Evolutionary conservation across 1,140 invertebrate genomes (phyloP), one percentile per base, ranked within the genome.

Genomic region (Melipona quadrifasciata): DNA sequence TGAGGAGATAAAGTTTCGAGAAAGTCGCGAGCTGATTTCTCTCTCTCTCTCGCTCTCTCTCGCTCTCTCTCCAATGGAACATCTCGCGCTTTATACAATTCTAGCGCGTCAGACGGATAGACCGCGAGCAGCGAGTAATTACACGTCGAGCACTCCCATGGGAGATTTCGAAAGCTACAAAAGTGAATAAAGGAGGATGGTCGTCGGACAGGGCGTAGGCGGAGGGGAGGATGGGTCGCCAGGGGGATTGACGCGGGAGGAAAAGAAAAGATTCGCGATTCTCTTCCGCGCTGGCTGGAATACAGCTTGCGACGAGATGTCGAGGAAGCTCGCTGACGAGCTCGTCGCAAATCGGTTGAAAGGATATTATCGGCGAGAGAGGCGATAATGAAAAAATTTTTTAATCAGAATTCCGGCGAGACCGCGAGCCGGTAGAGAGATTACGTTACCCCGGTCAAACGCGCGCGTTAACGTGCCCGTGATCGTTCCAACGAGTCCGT

Each of bases 81-180:
- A 72, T 57, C 53, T 84, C 67, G 31, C 55, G 71, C 51, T 86
- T 82, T 70, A 51, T n/a, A 68, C 84, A 67, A 87, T 86, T 47
- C 84, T 73, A 55, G 8, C 58, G n/a, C 68, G 61, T 76, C 77
- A 27, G 61, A n/a, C 39, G 75, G 3, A 17, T 53, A 72, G 76
- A 58, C 74, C 65, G 83, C 68, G 71, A 76, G 57, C 65, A 17
- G 65, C 71, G 64, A 80, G 84, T 87, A 87, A 87, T 86, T 87
- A 87, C 78, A 79, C 53, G 51, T 65, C 84, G 75, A 72, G 75
- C 74, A 74, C 61, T 82, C 58, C 78, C 77, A 31, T 27, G 64
- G 73, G 83, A 80, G 53, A 31, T 84, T 72, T 72, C 72, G 67
- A 72, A 72, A 72, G 76, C 19, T 79, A 79, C 65, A 55, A 84